These are phyloP conservation scores for Noctua comes DNA, from an alignment of 2,888 invertebrate species.

Conservation along the genomic window DNA sequence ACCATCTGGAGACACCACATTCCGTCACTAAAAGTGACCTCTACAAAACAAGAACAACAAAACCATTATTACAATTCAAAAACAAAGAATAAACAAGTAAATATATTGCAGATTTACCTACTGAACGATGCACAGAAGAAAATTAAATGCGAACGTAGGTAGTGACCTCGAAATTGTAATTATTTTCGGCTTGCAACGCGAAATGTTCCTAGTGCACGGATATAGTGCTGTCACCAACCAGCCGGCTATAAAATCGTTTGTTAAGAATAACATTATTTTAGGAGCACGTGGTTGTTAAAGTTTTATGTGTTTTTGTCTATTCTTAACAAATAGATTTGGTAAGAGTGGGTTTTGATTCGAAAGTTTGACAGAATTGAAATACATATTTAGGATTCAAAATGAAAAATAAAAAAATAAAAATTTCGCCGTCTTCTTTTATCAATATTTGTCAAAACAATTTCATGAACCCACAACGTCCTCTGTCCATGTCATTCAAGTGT, in stretches of 20 bases:
- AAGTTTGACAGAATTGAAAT: neutral
- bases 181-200: constrained; percentile 80
- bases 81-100: constrained; percentile 65
- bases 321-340: neutral
- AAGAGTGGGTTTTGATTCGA: neutral
- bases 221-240: constrained; percentile 70
- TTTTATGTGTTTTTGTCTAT: constrained; percentile 18
- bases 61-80: constrained; percentile 49
- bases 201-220: constrained; percentile 66
- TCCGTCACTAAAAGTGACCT: constrained; percentile 21
- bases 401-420: neutral
- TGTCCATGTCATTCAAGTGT: neutral
- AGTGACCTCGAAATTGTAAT: constrained; percentile 84
- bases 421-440: neutral
- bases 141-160: constrained; percentile 82
- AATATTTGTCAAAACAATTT: neutral
- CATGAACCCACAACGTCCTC: neutral
- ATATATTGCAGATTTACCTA: constrained; percentile 53
- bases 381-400: neutral
- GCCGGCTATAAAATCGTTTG: constrained; percentile 44
- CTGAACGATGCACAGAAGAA: constrained; percentile 73
- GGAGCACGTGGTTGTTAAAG: constrained; percentile 39
- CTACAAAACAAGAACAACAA: constrained; percentile 61
- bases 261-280: constrained; percentile 46
- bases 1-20: neutral